phyloP scores from a whole-genome alignment of 2,888 invertebrate genomes.

The Metopia argyrocephala region DNA sequence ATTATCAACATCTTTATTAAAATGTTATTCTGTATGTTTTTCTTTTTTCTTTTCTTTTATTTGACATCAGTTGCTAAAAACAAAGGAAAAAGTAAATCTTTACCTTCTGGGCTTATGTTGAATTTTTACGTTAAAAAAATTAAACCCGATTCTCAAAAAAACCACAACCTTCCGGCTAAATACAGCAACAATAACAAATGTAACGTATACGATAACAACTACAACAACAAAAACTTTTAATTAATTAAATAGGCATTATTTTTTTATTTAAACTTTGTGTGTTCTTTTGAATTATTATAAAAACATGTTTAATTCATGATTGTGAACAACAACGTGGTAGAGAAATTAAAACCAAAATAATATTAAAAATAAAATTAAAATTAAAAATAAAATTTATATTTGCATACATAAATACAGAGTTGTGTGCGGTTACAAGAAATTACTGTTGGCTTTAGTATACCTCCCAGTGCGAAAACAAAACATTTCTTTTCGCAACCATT shows the following conservation, averaged over 20 bases:
- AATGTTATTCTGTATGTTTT: neutral
- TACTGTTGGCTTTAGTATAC: conserved; percentile 18
- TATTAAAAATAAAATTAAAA: conserved; percentile 19
- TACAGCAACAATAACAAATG: neutral
- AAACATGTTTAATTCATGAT: conserved; percentile 52
- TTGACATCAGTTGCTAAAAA: neutral
- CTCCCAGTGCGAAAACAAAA: conserved; percentile 27
- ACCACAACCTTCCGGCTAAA: conserved; percentile 46
- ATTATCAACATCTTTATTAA: neutral
- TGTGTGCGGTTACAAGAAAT: neutral
- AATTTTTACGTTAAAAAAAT: neutral
- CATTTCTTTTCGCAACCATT: neutral
- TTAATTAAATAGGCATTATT: conserved; percentile 13
- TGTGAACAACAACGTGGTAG: conserved; percentile 30
- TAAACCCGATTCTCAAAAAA: conserved; percentile 30
- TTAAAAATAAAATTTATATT: neutral
- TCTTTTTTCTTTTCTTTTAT: too few species aligned
- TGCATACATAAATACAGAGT: neutral
- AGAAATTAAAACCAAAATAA: conserved; percentile 41
- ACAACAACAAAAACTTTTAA: conserved; percentile 17
- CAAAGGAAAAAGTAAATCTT: conserved; percentile 1
- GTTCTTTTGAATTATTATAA: conserved; percentile 4
- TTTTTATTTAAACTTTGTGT: conserved; percentile 27
- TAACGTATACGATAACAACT: neutral
- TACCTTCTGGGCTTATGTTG: neutral